These are phyloP conservation scores for Tenthredo distinguenda DNA, from an alignment of 2,888 invertebrate genomes.

Conservation along the genomic window DNA sequence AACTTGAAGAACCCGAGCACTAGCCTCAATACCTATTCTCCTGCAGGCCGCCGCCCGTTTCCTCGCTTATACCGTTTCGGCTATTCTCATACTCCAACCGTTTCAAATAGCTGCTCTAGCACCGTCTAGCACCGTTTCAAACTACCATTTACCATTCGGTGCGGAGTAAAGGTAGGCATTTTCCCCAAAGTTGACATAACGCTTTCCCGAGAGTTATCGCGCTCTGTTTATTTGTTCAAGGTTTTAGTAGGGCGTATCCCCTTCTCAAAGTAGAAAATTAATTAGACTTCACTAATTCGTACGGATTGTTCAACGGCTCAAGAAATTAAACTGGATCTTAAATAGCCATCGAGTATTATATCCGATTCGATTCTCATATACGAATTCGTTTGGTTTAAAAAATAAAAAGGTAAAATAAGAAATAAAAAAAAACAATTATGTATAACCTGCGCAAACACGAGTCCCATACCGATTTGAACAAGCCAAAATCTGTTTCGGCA, in stretches of 20 bases:
- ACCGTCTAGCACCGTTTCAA: constrained; percentile 34
- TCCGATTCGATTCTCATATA: neutral
- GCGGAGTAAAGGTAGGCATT: constrained; percentile 6
- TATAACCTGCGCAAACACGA: constrained; percentile 12
- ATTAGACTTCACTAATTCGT: constrained; percentile 25
- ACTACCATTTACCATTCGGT: constrained; percentile 46
- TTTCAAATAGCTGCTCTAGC: constrained; percentile 18
- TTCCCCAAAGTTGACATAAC: constrained; percentile 40
- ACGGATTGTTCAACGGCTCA: neutral
- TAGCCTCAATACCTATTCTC: constrained; percentile 36
- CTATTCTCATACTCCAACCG: constrained; percentile 14
- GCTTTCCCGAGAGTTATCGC: constrained; percentile 18
- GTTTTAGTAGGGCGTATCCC: neutral
- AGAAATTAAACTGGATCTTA: neutral
- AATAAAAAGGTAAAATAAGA: neutral
- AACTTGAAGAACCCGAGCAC: constrained; percentile 64
- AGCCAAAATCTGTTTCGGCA: constrained; percentile 76
- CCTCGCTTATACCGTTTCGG: constrained; percentile 18
- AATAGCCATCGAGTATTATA: neutral
- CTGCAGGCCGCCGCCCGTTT: neutral
- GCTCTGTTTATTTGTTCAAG: neutral
- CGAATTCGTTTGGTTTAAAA: neutral
- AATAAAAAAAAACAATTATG: neutral
- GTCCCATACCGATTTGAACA: constrained; percentile 58
- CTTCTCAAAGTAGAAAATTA: neutral